Percentiles rank a stretch among this genome's conserved stretches.
Conservation (phyloP, 35 echinoderm and acorn worm species). For the Lytechinus variegatus region DNA sequence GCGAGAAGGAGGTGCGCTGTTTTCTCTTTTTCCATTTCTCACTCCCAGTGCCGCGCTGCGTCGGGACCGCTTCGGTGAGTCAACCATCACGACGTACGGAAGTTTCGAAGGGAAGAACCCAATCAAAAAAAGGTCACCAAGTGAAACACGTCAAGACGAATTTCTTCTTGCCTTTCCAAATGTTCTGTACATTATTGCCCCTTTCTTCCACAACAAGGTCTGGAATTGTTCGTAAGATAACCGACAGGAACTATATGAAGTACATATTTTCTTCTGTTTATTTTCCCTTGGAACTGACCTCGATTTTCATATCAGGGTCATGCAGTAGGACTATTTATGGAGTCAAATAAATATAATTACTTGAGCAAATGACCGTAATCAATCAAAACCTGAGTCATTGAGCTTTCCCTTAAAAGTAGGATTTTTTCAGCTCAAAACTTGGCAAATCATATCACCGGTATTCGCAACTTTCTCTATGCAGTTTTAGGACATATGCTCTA, state of each 20-base stretch:
- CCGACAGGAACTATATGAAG: not conserved
- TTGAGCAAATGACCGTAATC: not conserved
- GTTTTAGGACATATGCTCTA: too few species aligned
- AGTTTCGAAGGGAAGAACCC: slow-evolving; percentile 53
- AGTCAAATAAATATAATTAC: not conserved
- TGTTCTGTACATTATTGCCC: not conserved
- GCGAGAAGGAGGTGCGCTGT: slow-evolving; percentile 29
- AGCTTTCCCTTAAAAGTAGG: not conserved
- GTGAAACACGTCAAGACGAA: slow-evolving; percentile 43
- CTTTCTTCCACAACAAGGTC: not conserved
- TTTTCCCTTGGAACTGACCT: not conserved
- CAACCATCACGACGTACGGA: slow-evolving; percentile 50
- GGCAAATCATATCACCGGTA: not conserved
- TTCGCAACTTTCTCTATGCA: too few species aligned
- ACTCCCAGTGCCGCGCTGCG: not conserved
- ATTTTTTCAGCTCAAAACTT: not conserved
- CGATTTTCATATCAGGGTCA: not conserved
- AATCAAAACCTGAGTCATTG: not conserved
- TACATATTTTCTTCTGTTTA: not conserved
- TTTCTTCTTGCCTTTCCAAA: slow-evolving; percentile 4
- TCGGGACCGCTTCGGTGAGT: not conserved
- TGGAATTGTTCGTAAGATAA: not conserved
- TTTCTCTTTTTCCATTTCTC: not conserved
- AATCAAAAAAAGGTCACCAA: slow-evolving; percentile 49
- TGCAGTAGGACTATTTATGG: too few species aligned